phyloP scores from a whole-genome alignment of 2,113 vertebrate species.

The Cyprinus carpio region DNA sequence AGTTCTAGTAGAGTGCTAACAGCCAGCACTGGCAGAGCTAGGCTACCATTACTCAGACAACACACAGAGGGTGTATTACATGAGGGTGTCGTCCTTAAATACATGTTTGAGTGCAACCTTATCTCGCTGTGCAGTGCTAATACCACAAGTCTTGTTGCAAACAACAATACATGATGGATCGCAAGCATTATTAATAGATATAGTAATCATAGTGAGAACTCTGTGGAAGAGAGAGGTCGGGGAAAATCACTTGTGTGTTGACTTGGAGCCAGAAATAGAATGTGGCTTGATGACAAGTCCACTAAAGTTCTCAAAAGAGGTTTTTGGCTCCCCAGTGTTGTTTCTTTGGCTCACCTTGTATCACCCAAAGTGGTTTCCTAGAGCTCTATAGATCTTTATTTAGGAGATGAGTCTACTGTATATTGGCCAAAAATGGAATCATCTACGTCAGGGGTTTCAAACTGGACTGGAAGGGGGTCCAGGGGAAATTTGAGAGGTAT shows the following conservation, averaged over 20 bases:
- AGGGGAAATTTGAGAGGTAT: not conserved
- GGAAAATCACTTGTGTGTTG: constrained; percentile 7
- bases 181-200: constrained; percentile 22
- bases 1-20: constrained; percentile 37
- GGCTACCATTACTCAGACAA: constrained; percentile 29
- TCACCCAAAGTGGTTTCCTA: not conserved
- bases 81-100: constrained; percentile 28
- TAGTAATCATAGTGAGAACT: constrained; percentile 14
- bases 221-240: not conserved
- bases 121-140: not conserved
- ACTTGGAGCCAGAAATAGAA: constrained; percentile 17
- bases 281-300: constrained; percentile 17
- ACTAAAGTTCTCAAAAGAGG: constrained; percentile 30
- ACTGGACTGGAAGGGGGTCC: not conserved
- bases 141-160: constrained; percentile 1
- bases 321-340: not conserved
- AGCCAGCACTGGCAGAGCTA: constrained; percentile 43
- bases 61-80: constrained; percentile 21
- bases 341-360: not conserved
- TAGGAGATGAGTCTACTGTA: not conserved
- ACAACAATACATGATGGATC: constrained; percentile 17
- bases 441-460: not conserved
- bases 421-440: not conserved
- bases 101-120: not conserved
- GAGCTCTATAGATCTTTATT: not conserved